Conservation (phyloP, 2,797 vertebrate genomes). For the Erethizon dorsatum region DNA sequence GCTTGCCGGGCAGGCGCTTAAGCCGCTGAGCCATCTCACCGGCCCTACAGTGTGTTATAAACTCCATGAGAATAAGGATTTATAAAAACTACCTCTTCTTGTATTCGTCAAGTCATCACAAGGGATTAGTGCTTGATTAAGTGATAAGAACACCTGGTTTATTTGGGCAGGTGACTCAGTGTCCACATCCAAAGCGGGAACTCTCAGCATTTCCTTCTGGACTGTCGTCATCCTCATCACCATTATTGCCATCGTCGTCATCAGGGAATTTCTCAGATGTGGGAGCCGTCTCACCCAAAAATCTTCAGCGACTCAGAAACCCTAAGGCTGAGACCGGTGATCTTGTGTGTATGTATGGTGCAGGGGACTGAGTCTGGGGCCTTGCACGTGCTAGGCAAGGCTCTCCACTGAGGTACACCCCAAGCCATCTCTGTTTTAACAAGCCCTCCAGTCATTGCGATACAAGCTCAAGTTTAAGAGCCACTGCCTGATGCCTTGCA, state of each 20-base stretch:
- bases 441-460: not conserved
- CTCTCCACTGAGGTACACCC: not conserved
- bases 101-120: not conserved
- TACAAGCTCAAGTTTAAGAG: conserved; percentile 12
- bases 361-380: not conserved
- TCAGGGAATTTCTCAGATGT: not conserved
- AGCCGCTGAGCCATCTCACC: no score
- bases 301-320: not conserved
- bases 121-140: not conserved
- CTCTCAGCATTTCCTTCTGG: not conserved
- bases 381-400: not conserved
- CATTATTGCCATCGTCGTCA: not conserved
- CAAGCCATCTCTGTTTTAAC: not conserved
- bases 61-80: not conserved
- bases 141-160: not conserved
- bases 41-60: not conserved
- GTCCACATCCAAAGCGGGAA: not conserved
- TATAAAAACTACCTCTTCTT: conserved; percentile 17
- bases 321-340: not conserved
- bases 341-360: not conserved
- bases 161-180: not conserved
- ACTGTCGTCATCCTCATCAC: not conserved
- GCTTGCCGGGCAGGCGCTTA: no score
- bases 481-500: not conserved
- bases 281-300: not conserved